Conservation (phyloP, 2,113 vertebrate genomes). For the Nothoprocta pentlandii region DNA sequence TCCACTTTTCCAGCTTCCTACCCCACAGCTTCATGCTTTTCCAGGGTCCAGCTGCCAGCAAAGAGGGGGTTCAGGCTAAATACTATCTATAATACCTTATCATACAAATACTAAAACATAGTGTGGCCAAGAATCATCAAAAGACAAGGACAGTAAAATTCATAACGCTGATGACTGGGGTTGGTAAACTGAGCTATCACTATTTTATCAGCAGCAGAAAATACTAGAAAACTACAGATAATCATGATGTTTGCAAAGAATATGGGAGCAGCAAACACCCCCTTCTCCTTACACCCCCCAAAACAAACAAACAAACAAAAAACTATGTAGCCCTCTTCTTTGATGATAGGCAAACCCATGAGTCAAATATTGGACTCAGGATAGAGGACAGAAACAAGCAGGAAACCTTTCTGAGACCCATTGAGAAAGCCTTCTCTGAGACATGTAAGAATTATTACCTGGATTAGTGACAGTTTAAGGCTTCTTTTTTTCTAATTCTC, state of each 20-base stretch:
- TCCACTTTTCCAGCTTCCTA: background rate
- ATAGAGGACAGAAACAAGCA: background rate
- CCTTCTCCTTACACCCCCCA: no score
- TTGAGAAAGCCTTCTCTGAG: background rate
- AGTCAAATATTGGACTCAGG: background rate
- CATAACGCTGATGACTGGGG: background rate
- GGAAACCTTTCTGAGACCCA: background rate
- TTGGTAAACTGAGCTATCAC: fast-evolving
- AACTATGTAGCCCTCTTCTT: background rate
- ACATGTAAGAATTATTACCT: background rate
- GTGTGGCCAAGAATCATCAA: background rate
- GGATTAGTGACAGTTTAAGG: background rate
- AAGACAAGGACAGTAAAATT: background rate
- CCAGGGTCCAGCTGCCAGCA: background rate
- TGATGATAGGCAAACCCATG: background rate
- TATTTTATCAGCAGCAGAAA: background rate
- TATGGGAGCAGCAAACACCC: background rate
- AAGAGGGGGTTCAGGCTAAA: background rate
- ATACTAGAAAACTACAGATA: background rate
- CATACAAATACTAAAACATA: background rate
- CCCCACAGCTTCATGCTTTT: background rate
- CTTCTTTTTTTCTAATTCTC: background rate
- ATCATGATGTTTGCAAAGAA: background rate
- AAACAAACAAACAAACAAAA: background rate
- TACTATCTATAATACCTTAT: background rate